phyloP scores from a whole-genome alignment of 2,113 vertebrate genomes.

The Crotalus horridus region DNA sequence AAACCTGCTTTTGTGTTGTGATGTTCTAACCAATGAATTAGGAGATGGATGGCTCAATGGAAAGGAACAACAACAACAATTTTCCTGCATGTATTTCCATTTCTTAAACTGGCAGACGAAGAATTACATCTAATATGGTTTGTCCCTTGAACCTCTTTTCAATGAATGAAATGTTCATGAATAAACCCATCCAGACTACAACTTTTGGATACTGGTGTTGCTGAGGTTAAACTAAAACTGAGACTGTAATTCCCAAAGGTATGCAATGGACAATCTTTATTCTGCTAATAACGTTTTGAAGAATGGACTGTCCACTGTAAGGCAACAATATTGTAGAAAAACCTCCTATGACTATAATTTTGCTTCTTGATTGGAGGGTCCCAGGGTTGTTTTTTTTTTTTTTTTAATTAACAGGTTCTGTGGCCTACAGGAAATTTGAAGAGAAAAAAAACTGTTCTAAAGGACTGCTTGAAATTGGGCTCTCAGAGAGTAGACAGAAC shows the following conservation, averaged over 20 bases:
- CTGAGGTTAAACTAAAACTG: background rate
- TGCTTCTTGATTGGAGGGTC: background rate
- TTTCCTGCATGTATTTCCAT: background rate
- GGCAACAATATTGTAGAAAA: background rate
- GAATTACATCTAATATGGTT: background rate
- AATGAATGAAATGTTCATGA: background rate
- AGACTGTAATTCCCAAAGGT: background rate
- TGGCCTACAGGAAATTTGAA: background rate
- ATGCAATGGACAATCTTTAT: background rate
- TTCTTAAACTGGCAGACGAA: background rate
- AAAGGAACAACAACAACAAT: background rate
- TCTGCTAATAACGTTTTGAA: background rate
- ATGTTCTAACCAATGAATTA: background rate
- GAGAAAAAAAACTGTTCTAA: background rate
- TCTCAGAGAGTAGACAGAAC: background rate
- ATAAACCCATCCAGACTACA: background rate
- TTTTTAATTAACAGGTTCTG: background rate
- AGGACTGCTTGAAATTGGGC: background rate
- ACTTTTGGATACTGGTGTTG: background rate
- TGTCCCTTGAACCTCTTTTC: no score
- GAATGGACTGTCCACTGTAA: background rate
- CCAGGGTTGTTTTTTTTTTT: no score
- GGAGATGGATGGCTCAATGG: background rate
- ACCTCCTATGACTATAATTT: background rate
- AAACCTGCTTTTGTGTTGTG: background rate